Evolutionary conservation across 2,113 vertebrate genomes (phyloP).

Genomic region (Condylura cristata): DNA sequence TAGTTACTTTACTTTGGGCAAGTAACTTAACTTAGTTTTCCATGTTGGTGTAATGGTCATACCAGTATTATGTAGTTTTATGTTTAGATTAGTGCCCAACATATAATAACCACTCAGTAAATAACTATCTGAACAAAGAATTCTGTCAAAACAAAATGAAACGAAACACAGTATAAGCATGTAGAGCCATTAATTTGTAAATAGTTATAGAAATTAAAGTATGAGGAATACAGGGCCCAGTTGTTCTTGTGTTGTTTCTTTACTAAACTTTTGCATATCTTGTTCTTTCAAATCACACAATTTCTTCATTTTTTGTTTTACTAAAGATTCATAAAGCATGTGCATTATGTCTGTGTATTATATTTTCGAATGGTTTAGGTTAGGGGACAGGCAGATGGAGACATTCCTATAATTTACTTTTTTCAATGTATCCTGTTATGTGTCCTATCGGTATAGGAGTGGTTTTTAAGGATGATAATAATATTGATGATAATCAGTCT

Average conservation of each 20-base stretch:
- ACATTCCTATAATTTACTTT: slow-evolving; percentile 21
- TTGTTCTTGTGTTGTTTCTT: background rate
- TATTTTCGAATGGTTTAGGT: slow-evolving; percentile 17
- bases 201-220: background rate
- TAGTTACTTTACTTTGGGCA: background rate
- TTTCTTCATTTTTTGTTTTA: slow-evolving; percentile 25
- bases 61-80: background rate
- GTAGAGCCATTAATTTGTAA: background rate
- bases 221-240: background rate
- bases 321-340: background rate
- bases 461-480: background rate
- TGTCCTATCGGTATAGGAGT: background rate
- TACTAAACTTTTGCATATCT: background rate
- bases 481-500: background rate
- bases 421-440: background rate
- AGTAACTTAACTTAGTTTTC: background rate
- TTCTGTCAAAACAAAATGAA: slow-evolving; percentile 29
- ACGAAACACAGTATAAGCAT: background rate
- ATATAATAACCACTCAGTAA: background rate
- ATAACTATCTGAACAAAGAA: background rate
- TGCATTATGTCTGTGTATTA: background rate
- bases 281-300: background rate
- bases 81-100: background rate
- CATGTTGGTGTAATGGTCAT: background rate
- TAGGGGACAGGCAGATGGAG: background rate